A percentile compares a stretch with the other conserved stretches of the same genome.
These are phyloP conservation scores for Apamea monoglypha DNA, from an alignment of 2,888 invertebrate genomes.

Conservation along the genomic window DNA sequence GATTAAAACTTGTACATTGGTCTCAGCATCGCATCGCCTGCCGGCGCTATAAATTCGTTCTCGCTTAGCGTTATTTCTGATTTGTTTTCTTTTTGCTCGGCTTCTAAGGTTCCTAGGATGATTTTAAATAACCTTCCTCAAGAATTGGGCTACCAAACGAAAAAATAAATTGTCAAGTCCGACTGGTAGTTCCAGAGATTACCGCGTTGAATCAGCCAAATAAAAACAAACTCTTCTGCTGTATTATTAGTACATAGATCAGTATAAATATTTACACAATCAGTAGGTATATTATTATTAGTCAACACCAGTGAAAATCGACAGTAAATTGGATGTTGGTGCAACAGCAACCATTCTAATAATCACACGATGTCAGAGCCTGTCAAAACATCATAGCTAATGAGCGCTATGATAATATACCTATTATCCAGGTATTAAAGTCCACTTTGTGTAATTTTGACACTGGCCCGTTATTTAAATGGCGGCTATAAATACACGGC, in stretches of 20 bases:
- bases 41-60: too few relatives aligned
- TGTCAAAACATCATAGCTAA: conserved; percentile 19
- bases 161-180: background rate
- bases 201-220: background rate
- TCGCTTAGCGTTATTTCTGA: too few relatives aligned
- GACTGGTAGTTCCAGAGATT: background rate
- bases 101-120: too few relatives aligned
- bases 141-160: too few relatives aligned
- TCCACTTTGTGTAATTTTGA: conserved; percentile 13
- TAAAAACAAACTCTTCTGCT: background rate
- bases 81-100: background rate
- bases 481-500: background rate
- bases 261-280: background rate
- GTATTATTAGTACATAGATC: background rate
- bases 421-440: conserved; percentile 26
- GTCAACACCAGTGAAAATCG: conserved; percentile 3
- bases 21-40: too few relatives aligned
- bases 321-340: background rate
- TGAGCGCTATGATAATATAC: conserved; percentile 6
- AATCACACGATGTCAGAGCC: conserved; percentile 25
- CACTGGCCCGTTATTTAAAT: conserved; percentile 2
- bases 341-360: conserved; percentile 7
- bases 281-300: background rate
- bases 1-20: background rate
- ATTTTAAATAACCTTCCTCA: background rate